phyloP scores from a whole-genome alignment of 1,140 invertebrate genomes.

The Pseudoatta argentina region DNA sequence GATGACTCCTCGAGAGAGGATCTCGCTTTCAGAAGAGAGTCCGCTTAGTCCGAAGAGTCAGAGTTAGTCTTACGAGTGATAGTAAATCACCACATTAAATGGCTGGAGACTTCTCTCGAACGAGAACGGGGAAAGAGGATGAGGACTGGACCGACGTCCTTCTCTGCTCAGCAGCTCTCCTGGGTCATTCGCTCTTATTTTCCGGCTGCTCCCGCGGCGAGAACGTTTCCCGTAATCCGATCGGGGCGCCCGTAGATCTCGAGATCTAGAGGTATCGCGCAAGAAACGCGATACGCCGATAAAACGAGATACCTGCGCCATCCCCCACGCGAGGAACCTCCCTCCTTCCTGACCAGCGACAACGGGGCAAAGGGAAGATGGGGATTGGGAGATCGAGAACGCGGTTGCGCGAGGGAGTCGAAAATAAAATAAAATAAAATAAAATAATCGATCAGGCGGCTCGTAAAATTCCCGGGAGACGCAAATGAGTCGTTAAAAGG shows the following conservation, averaged over 20 bases:
- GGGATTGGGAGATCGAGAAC: not conserved
- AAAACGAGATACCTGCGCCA: conserved; percentile 65
- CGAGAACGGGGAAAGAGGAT: not conserved
- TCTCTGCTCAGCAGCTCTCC: not conserved
- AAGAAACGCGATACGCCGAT: conserved; percentile 75
- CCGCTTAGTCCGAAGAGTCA: not conserved
- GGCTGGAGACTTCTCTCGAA: not conserved
- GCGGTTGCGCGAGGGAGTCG: conserved; percentile 28
- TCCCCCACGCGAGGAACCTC: conserved; percentile 18
- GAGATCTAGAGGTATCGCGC: conserved; percentile 63
- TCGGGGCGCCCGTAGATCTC: conserved; percentile 27
- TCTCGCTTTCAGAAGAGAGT: not conserved
- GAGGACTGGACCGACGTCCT: not conserved
- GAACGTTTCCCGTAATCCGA: conserved; percentile 68
- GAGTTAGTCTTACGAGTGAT: not conserved
- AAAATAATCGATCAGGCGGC: conserved; percentile 78
- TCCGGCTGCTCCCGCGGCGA: conserved; percentile 52
- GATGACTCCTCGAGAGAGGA: not conserved
- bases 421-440: conserved; percentile 79
- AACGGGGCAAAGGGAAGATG: conserved; percentile 2
- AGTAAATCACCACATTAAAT: conserved; percentile 23
- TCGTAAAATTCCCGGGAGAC: conserved; percentile 75
- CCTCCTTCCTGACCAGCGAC: not conserved
- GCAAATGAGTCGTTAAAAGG: conserved; percentile 81
- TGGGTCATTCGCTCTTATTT: conserved; percentile 29